Evolutionary conservation across 2,113 vertebrate genomes (phyloP).

Genomic region (Tupaia tana): DNA sequence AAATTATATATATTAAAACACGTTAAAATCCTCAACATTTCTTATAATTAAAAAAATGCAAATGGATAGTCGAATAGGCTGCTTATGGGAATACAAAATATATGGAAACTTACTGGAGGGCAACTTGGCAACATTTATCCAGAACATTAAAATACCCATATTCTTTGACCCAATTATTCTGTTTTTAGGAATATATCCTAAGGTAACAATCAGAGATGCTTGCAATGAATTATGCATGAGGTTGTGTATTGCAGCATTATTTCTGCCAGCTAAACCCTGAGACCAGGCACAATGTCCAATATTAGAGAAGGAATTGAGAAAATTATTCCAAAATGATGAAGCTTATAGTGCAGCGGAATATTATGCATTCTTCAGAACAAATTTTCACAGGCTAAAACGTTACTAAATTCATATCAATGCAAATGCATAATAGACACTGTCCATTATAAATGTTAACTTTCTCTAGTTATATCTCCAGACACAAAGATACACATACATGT

Average conservation of each 20-base stretch:
- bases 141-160: constrained; percentile 57
- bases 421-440: background rate
- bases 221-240: constrained; percentile 48
- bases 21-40: background rate
- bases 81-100: constrained; percentile 10
- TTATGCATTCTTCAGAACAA: background rate
- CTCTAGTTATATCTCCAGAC: background rate
- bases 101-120: constrained; percentile 49
- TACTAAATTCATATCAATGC: constrained; percentile 14
- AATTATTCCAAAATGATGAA: background rate
- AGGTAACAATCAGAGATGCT: constrained; percentile 35
- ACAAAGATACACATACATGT: background rate
- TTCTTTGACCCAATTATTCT: constrained; percentile 32
- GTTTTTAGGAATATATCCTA: constrained; percentile 44
- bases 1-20: background rate
- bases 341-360: background rate
- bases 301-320: background rate
- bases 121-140: constrained; percentile 46
- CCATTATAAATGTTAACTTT: background rate
- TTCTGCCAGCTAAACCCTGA: background rate
- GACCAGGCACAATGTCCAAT: background rate
- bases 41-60: constrained; percentile 59
- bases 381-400: background rate
- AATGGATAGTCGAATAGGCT: constrained; percentile 31
- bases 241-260: constrained; percentile 8